Percentiles rank a stretch among this genome's conserved stretches.
Evolutionary conservation across 2,797 vertebrate genomes (phyloP).

Genomic region (Lates japonicus): DNA sequence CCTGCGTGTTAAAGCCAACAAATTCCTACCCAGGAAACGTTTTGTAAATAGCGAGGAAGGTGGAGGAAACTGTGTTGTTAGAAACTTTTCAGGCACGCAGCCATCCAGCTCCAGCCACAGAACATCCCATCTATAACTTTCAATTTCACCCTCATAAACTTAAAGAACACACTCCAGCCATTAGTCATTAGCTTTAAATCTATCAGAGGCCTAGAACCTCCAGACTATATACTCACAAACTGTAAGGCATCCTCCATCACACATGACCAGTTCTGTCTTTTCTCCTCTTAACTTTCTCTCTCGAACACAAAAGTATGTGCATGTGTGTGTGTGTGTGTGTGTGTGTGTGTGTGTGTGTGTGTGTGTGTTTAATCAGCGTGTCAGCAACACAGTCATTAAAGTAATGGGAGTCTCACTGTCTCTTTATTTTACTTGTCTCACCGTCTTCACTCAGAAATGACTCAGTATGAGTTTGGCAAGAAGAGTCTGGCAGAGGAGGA

Average conservation of each 20-base stretch:
- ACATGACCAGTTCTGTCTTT: neutral
- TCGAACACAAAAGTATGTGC: neutral
- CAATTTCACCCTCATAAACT: conserved; percentile 65
- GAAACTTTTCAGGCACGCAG: conserved; percentile 38
- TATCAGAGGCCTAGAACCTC: conserved; percentile 45
- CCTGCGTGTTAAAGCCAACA: conserved; percentile 3
- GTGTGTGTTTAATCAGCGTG: conserved; percentile 40
- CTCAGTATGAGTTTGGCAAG: conserved; percentile 15
- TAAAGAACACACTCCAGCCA: conserved; percentile 54
- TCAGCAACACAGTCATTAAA: conserved; percentile 71
- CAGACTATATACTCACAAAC: conserved; percentile 33
- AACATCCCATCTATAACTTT: conserved; percentile 40
- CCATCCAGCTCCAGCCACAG: conserved; percentile 29
- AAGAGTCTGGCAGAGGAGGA: conserved; percentile 11
- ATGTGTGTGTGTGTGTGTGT: no score
- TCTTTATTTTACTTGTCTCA: conserved; percentile 55
- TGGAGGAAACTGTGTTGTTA: conserved; percentile 29
- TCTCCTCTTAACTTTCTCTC: conserved; percentile 3
- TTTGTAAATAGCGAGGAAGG: neutral
- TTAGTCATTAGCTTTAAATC: conserved; percentile 68
- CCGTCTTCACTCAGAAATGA: conserved; percentile 59
- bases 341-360: conserved; percentile 10
- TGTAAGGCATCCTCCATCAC: conserved; percentile 24
- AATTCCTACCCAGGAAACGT: neutral
- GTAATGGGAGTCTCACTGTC: conserved; percentile 58